A percentile compares a stretch with the other conserved stretches of the same genome.
Conservation (phyloP, 35 echinoderm and acorn worm genomes). For the Amphiura filiformis region DNA sequence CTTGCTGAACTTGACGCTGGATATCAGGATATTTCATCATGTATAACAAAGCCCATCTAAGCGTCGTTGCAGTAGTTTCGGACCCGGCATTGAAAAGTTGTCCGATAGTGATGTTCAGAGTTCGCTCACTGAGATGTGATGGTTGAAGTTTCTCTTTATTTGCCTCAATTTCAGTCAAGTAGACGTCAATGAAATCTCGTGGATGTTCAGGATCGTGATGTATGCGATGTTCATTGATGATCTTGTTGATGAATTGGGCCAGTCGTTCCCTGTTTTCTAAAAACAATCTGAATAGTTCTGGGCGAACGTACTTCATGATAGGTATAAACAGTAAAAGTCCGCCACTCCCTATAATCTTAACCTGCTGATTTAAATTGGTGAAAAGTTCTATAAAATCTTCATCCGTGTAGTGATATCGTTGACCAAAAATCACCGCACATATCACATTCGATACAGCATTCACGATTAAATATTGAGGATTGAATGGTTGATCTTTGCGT, state of each 20-base stretch:
- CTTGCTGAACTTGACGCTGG: no score
- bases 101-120: no score
- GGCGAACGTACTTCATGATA: no score
- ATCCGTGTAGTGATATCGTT: slow-evolving; percentile 56
- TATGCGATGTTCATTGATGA: background rate
- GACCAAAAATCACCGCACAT: slow-evolving; percentile 48
- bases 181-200: slow-evolving; percentile 36
- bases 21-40: no score
- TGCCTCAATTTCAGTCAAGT: no score
- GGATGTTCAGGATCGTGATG: background rate
- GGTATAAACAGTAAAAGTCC: slow-evolving; percentile 10
- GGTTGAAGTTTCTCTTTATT: background rate
- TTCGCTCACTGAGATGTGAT: background rate
- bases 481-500: slow-evolving; percentile 1
- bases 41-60: slow-evolving; percentile 32
- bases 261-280: background rate
- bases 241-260: background rate
- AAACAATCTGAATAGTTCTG: no score
- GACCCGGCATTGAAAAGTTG: slow-evolving; percentile 40
- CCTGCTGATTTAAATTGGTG: background rate
- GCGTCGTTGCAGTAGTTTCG: slow-evolving; percentile 42
- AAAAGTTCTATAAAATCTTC: slow-evolving; percentile 44
- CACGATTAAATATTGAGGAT: slow-evolving; percentile 40
- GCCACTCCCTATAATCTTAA: slow-evolving; percentile 15
- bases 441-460: slow-evolving; percentile 62